Conservation (phyloP, 2,888 invertebrate genomes). For the Meliscaeva auricollis region DNA sequence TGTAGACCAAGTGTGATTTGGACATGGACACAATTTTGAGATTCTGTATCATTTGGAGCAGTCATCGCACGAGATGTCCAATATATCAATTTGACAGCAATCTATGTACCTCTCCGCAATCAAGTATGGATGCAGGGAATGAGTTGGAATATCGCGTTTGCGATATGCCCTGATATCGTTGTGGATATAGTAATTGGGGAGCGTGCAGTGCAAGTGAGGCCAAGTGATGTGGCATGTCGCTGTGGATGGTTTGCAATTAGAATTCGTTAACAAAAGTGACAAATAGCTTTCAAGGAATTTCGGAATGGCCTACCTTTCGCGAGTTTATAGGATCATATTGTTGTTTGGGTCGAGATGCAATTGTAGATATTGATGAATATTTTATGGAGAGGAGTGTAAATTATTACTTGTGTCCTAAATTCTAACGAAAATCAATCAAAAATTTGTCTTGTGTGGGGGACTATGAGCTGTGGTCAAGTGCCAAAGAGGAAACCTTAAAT, state of each 20-base stretch:
- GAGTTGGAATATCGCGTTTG: not conserved
- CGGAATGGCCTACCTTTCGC: not conserved
- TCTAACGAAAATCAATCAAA: too few relatives aligned
- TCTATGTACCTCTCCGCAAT: not conserved
- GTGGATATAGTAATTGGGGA: not conserved
- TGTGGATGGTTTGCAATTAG: slow-evolving; percentile 49
- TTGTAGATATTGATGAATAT: too few relatives aligned
- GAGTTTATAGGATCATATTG: not conserved
- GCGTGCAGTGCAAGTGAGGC: slow-evolving; percentile 4
- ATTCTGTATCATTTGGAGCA: slow-evolving; percentile 65
- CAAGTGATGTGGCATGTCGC: slow-evolving; percentile 43
- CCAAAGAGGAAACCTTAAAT: too few relatives aligned
- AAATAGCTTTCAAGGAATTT: slow-evolving; percentile 55
- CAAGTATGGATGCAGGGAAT: not conserved
- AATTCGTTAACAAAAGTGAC: slow-evolving; percentile 59
- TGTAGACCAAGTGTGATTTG: slow-evolving; percentile 46
- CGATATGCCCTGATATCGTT: not conserved
- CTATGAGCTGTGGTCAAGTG: too few relatives aligned
- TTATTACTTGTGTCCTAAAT: too few relatives aligned
- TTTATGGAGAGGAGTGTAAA: too few relatives aligned
- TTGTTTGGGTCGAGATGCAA: too few relatives aligned
- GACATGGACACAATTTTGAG: slow-evolving; percentile 72
- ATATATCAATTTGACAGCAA: slow-evolving; percentile 72
- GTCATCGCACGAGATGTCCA: slow-evolving; percentile 67
- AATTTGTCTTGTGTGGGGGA: too few relatives aligned